A percentile compares a stretch with the other conserved stretches of the same genome.
These are phyloP conservation scores for Gorsachius goisagi DNA, from an alignment of 2,113 vertebrate genomes.

Conservation along the genomic window DNA sequence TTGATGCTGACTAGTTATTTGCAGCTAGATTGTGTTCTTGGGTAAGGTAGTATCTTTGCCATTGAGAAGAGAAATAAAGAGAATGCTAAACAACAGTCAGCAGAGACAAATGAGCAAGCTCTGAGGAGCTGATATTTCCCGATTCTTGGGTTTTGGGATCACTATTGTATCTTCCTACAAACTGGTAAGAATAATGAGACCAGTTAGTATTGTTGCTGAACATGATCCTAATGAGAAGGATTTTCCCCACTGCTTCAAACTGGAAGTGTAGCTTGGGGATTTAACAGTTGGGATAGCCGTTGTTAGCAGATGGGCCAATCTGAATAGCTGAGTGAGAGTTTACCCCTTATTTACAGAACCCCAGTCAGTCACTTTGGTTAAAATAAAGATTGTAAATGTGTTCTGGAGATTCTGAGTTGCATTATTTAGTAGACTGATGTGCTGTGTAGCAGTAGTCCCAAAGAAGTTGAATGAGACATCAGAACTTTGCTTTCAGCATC, in stretches of 20 bases:
- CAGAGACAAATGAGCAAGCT: not conserved
- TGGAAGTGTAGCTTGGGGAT: not conserved
- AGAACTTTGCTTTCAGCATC: not conserved
- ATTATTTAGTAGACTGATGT: not conserved
- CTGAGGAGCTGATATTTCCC: not conserved
- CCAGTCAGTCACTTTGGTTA: not conserved
- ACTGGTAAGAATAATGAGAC: not conserved
- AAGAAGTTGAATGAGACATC: not conserved
- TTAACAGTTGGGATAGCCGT: not conserved
- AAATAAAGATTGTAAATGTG: not conserved
- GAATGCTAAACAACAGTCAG: not conserved
- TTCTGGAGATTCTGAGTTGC: not conserved
- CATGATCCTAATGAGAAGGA: not conserved
- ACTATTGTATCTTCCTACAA: not conserved
- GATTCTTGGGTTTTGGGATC: not conserved
- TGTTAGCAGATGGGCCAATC: not conserved
- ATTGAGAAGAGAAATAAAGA: not conserved
- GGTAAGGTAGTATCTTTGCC: not conserved
- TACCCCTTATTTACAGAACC: not conserved
- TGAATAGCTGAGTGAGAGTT: not conserved
- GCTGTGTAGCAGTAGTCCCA: not conserved
- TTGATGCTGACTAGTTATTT: not conserved
- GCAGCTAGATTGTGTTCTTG: not conserved
- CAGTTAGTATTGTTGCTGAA: not conserved
- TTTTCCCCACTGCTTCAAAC: not conserved